Conservation (phyloP, 2,888 invertebrate species). For the Tethea ocularis region DNA sequence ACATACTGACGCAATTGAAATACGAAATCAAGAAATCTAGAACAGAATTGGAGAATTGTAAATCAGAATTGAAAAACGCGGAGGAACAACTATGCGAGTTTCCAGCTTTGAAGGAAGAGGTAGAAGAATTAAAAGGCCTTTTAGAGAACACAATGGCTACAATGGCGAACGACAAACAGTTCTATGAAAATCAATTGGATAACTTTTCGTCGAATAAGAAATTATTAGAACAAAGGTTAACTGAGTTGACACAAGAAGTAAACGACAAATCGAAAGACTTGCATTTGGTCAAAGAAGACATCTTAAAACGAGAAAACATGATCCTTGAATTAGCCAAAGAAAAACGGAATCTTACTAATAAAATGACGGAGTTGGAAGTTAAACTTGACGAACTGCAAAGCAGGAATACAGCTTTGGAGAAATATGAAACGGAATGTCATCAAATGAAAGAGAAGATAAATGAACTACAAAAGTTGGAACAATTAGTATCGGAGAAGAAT, state of each 20-base stretch:
- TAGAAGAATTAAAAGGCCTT: constrained; percentile 73
- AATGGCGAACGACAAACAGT: constrained; percentile 81
- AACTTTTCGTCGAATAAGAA: constrained; percentile 79
- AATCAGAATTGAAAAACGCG: constrained; percentile 79
- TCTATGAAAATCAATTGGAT: constrained; percentile 82
- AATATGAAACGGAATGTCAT: constrained; percentile 68
- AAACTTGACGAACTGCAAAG: constrained; percentile 77
- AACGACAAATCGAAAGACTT: constrained; percentile 81
- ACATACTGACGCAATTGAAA: constrained; percentile 73
- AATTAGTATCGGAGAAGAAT: constrained; percentile 81
- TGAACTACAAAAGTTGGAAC: constrained; percentile 79
- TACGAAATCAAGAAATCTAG: constrained; percentile 83
- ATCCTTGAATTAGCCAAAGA: constrained; percentile 83
- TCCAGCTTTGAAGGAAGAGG: constrained; percentile 75
- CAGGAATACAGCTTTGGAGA: constrained; percentile 64
- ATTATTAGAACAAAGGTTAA: constrained; percentile 81
- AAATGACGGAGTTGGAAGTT: constrained; percentile 75
- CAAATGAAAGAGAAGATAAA: constrained; percentile 77
- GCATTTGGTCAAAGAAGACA: constrained; percentile 81
- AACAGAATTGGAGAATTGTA: constrained; percentile 79
- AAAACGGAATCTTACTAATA: constrained; percentile 79
- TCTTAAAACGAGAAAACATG: constrained; percentile 83
- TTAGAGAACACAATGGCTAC: constrained; percentile 79
- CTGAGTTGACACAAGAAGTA: constrained; percentile 82
- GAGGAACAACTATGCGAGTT: constrained; percentile 82